Conservation (phyloP, 2,888 invertebrate species). For the Thymelicus sylvestris region DNA sequence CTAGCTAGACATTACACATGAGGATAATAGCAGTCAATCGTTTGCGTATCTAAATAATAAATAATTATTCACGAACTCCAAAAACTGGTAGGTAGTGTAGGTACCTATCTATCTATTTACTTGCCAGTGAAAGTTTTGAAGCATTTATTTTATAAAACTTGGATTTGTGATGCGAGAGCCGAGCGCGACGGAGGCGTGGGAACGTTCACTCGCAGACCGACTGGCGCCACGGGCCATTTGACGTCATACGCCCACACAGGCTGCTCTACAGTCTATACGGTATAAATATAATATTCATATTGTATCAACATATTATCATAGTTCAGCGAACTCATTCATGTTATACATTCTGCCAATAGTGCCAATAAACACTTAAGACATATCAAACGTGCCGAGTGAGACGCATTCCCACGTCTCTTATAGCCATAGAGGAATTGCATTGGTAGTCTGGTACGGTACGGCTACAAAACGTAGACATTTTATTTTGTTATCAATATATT, state of each 20-base stretch:
- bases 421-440: no score
- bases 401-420: no score
- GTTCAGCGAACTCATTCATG: no score
- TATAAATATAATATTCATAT: no score
- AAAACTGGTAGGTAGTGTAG: constrained; percentile 48
- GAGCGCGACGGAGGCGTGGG: constrained; percentile 58
- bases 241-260: constrained; percentile 35
- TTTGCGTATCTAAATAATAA: constrained; percentile 45
- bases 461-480: no score
- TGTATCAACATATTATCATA: constrained; percentile 1
- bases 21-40: constrained; percentile 46
- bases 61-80: constrained; percentile 57
- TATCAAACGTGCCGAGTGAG: no score
- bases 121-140: constrained; percentile 72
- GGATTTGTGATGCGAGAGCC: constrained; percentile 46
- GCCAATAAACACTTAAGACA: no score
- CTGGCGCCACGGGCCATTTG: constrained; percentile 65
- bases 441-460: no score
- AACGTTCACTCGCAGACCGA: constrained; percentile 69
- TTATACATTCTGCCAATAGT: no score
- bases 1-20: no score
- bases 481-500: no score
- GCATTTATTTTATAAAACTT: constrained; percentile 64
- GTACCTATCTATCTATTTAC: constrained; percentile 50
- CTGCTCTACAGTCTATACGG: no score